Conservation (phyloP, 2,888 invertebrate genomes). For the Thymelicus sylvestris region DNA sequence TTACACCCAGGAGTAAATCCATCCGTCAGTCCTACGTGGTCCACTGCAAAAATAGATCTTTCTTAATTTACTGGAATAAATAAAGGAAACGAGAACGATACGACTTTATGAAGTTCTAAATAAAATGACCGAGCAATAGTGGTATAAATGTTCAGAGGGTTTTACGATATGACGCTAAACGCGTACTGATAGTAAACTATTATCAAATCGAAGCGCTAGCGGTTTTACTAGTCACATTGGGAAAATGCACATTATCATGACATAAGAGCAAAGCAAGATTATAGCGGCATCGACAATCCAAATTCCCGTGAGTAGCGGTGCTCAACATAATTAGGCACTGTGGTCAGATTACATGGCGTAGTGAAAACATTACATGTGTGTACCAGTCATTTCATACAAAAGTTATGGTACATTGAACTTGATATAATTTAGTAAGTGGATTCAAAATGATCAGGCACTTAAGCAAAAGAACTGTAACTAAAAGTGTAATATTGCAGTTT, state of each 20-base stretch:
- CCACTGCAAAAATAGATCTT: too few species aligned
- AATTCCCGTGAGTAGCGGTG: conserved; percentile 76
- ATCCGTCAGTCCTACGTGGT: too few species aligned
- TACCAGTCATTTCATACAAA: conserved; percentile 80
- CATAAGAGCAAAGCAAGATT: conserved; percentile 42
- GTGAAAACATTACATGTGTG: conserved; percentile 80
- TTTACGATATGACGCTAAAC: too few species aligned
- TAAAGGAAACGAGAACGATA: too few species aligned
- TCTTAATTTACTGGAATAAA: too few species aligned
- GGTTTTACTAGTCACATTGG: not conserved
- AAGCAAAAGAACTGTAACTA: conserved; percentile 45
- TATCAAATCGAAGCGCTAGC: too few species aligned
- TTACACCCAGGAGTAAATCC: too few species aligned
- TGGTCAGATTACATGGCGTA: conserved; percentile 73
- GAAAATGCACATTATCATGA: conserved; percentile 26
- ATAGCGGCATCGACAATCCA: conserved; percentile 70
- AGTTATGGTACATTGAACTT: conserved; percentile 78
- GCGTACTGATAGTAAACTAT: too few species aligned
- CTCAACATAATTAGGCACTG: conserved; percentile 65
- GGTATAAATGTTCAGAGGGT: too few species aligned
- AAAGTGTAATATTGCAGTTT: conserved; percentile 33
- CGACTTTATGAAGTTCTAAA: too few species aligned
- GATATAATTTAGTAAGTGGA: conserved; percentile 71
- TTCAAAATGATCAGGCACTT: conserved; percentile 61
- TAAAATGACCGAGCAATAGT: too few species aligned